Evolutionary conservation across 1,140 invertebrate genomes (phyloP), one percentile per base, ranked within the genome.

Genomic region (Bombus huntii): DNA sequence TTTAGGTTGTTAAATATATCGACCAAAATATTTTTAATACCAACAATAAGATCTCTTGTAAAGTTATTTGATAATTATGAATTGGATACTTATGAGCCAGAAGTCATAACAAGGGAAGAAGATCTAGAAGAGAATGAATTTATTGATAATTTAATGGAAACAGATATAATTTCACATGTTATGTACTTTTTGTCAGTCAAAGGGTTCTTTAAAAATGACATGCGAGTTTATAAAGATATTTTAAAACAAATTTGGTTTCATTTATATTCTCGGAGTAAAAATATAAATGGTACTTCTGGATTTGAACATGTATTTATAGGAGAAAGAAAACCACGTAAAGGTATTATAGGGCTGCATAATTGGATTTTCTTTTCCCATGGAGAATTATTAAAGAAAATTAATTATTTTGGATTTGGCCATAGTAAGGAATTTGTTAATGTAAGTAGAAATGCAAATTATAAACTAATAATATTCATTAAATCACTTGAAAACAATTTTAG

Each of bases 231-330:
- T 91, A 96, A 96, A 78, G 96, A 97, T 87, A 95, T 97, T 62
- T 93, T 98, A n/a, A 96, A 97, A 90, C 96, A 97, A 84, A 96
- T 98, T 74, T 98, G 97, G 97, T 98, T 98, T 92, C 96, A 96
- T 3, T 94, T 97, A 86, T 98, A 98, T 92, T 96, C 97, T 5
- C 95, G 98, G 87, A 96, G 96, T 10, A 95, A 96, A 91, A 57
- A 89, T 77, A 42, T 92, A 93, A 74, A 93, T 92, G 78, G 91
- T 91, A 85, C 92, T 92, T 86, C 91, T 93, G 84, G 96, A 31
- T 96, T 96, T 92, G 96, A 96, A 86, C 96, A 96, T 89, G 93
- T 96, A 37, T 96, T 96, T 86, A 79, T 96, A 53, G 95, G 95
- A n/a, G 96, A 96, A 89, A 92, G 94, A 47, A 94, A 95, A 62